Conservation (phyloP, 2,888 invertebrate genomes). For the Julus scandinavius region DNA sequence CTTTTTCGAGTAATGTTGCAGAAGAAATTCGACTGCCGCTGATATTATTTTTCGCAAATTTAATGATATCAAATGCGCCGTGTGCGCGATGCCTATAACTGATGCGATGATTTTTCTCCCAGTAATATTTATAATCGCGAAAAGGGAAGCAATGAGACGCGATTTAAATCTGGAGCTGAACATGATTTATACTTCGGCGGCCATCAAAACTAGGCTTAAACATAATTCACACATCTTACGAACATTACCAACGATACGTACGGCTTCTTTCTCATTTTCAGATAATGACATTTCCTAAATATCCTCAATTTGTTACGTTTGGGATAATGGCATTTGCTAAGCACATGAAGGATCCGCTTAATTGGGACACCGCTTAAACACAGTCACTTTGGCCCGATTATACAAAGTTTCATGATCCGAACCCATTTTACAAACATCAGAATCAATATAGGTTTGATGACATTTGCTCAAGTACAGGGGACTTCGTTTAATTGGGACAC, state of each 20-base stretch:
- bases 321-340: background rate
- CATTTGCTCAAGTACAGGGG: too few species aligned
- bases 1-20: background rate
- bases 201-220: background rate
- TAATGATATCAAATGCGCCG: background rate
- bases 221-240: background rate
- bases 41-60: background rate
- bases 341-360: background rate
- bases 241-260: background rate
- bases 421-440: too few species aligned
- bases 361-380: background rate
- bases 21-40: background rate
- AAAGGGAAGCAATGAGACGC: background rate
- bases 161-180: conserved; percentile 11
- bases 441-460: too few species aligned
- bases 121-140: background rate
- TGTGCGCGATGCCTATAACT: background rate
- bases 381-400: background rate
- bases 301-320: too few species aligned
- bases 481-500: too few species aligned
- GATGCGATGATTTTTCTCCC: background rate
- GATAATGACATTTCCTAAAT: too few species aligned
- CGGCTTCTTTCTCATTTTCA: background rate
- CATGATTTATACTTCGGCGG: conserved; percentile 2
- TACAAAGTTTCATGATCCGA: too few species aligned